Evolutionary conservation across 2,797 vertebrate genomes (phyloP), one percentile per base, ranked within the genome.

Genomic region (Scarus forsteni): DNA sequence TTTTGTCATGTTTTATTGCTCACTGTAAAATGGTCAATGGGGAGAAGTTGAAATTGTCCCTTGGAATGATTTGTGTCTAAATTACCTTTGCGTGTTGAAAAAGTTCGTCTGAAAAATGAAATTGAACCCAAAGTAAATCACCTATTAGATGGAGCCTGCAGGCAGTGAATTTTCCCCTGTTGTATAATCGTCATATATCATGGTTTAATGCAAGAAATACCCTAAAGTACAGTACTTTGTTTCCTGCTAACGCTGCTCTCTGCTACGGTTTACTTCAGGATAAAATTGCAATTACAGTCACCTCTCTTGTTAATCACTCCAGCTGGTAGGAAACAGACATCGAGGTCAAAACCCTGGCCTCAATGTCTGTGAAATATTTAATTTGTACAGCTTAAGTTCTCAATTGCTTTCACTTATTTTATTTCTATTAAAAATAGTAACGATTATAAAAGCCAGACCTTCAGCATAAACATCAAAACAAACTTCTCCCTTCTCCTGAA

Each of bases 1-100:
- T 73, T 80, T 67, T 75, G 15, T 79, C 60, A 66, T 61, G 66
- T 72, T 63, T 61, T 49, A 78, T 80, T 75, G 72, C 52, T 66
- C 35, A 65, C 56, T 44, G 49, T 70, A 67, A 80, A 75, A 61
- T 40, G 50, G 63, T 66, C 70, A 53, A 45, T 60, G 11, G 63
- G 72, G 62, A 78, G 56, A 77, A 59, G 64, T 38, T 54, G 19
- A 77, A 65, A 45, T 50, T 75, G 49, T 57, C 60, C 64, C 16
- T 12, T 8, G 19, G 59, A 79, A 55, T 73, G 63, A 74, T 57
- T 53, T 52, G 55, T 69, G 36, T 56, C 61, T 43, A 57, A 79
- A 71, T 52, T 45, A 63, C 34, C 36, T 54, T n/a, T 27, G n/a
- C 43, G 48, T 60, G 46, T 44, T 59, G 61, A 72, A 64, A 81